phyloP scores from a whole-genome alignment of 2,888 invertebrate genomes.

The Aphodius sticticus region DNA sequence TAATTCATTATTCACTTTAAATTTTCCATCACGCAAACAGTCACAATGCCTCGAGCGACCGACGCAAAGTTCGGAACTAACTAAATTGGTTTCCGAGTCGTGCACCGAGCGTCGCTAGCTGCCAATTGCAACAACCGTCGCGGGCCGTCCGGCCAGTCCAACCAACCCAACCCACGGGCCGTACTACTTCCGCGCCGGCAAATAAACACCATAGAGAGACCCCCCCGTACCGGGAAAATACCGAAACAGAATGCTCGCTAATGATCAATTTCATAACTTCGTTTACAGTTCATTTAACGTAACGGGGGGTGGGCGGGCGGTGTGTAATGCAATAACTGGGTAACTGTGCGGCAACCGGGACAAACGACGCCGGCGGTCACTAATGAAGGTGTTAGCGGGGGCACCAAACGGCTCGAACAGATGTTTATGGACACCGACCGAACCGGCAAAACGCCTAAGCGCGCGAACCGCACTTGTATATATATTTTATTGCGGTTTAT shows the following conservation, averaged over 20 bases:
- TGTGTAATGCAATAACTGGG: conserved; percentile 19
- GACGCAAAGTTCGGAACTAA: conserved; percentile 36
- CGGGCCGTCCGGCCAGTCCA: background rate
- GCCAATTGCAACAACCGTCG: conserved; percentile 34
- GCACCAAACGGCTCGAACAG: conserved; percentile 6
- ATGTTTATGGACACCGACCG: background rate
- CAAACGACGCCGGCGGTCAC: conserved; percentile 9
- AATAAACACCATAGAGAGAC: conserved; percentile 18
- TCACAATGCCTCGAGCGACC: conserved; percentile 30
- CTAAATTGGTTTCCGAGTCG: conserved; percentile 35
- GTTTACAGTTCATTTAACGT: conserved; percentile 25
- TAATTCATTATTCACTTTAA: background rate
- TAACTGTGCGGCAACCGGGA: conserved; percentile 16
- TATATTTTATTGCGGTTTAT: background rate
- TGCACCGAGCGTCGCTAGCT: conserved; percentile 27
- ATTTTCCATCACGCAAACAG: conserved; percentile 29
- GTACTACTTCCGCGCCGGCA: conserved; percentile 8
- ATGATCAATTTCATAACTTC: conserved; percentile 34
- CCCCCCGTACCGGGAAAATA: conserved; percentile 4
- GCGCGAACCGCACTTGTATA: background rate
- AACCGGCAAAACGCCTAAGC: too few relatives aligned
- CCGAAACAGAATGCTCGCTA: conserved; percentile 32
- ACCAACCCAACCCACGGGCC: background rate
- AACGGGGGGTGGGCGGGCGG: background rate
- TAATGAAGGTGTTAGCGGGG: conserved; percentile 11